Conservation (phyloP, 1,140 invertebrate species). For the Nasonia vitripennis region DNA sequence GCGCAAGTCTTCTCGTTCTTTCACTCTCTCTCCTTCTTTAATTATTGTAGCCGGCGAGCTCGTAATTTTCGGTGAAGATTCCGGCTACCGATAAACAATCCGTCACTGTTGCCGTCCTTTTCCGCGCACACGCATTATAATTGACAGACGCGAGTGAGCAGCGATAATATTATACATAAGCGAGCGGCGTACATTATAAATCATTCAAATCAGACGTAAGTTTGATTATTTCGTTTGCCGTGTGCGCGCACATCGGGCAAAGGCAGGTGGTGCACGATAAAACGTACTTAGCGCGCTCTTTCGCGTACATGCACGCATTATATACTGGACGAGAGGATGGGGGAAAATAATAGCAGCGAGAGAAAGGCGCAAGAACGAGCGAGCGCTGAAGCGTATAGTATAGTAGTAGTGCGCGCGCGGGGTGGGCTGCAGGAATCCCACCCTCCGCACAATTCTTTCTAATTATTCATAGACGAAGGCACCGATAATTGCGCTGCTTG, state of each 20-base stretch:
- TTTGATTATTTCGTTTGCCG: constrained; percentile 27
- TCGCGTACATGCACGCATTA: not conserved
- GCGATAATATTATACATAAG: not conserved
- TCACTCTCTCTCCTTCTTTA: not conserved
- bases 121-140: not conserved
- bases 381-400: constrained; percentile 34
- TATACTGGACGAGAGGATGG: constrained; percentile 29
- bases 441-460: constrained; percentile 60
- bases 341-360: constrained; percentile 50
- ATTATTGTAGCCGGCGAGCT: not conserved
- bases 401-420: not conserved
- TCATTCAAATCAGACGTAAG: constrained; percentile 42
- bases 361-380: constrained; percentile 54
- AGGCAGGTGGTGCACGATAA: constrained; percentile 34
- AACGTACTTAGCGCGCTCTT: constrained; percentile 39
- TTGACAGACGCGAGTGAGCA: not conserved
- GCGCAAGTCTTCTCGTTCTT: constrained; percentile 20
- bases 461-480: constrained; percentile 71
- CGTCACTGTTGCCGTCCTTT: not conserved
- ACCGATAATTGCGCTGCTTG: constrained; percentile 68
- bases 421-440: constrained; percentile 21
- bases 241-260: not conserved
- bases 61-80: not conserved
- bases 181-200: not conserved
- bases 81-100: not conserved